Evolutionary conservation across 2,797 vertebrate genomes (phyloP).

Genomic region (Dendrocincla fuliginosa): DNA sequence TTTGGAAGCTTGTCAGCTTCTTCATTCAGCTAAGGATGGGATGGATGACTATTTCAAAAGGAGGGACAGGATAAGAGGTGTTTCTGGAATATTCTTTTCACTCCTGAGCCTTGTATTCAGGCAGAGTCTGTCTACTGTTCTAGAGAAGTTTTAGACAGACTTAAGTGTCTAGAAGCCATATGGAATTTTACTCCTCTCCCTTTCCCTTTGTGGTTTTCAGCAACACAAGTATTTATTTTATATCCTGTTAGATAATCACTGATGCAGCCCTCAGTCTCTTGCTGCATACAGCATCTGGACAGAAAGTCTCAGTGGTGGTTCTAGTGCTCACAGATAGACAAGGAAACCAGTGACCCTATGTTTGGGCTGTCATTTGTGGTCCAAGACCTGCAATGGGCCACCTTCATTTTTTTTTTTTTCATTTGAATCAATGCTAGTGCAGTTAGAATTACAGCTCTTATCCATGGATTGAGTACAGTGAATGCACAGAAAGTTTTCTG

Average conservation of each 20-base stretch:
- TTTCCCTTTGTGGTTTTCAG: neutral
- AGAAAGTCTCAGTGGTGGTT: neutral
- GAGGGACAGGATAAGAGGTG: neutral
- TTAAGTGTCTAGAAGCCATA: neutral
- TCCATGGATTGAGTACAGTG: neutral
- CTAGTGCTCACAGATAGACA: neutral
- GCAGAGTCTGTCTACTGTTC: neutral
- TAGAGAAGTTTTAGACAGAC: neutral
- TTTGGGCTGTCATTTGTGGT: neutral
- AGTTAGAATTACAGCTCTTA: neutral
- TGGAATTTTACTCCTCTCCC: neutral
- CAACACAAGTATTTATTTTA: neutral
- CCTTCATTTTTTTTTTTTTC: neutral
- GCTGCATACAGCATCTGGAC: neutral
- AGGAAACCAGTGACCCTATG: neutral
- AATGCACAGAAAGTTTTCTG: neutral
- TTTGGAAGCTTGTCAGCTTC: neutral
- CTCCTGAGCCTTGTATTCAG: neutral
- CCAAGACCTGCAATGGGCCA: neutral
- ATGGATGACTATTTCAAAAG: neutral
- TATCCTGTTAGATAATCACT: neutral
- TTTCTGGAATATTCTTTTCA: neutral
- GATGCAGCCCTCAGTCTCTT: neutral
- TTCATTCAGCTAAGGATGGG: neutral
- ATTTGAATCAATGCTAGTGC: neutral